A percentile compares a stretch with the other conserved stretches of the same genome.
phyloP scores from a whole-genome alignment of 2,113 vertebrate genomes.

The Muntiacus reevesi region DNA sequence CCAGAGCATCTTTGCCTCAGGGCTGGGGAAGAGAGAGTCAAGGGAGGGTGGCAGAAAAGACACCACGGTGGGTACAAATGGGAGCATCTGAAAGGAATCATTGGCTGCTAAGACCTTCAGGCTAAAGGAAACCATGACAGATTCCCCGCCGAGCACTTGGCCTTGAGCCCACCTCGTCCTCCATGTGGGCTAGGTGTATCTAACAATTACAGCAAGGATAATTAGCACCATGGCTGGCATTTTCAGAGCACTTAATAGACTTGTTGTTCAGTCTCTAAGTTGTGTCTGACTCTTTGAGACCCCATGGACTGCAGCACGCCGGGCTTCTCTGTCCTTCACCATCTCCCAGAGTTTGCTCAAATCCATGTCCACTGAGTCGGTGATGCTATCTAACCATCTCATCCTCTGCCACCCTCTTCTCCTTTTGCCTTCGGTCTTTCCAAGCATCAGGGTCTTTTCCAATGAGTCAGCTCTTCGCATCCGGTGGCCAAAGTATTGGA shows the following conservation, averaged over 20 bases:
- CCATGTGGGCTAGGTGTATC: accelerated
- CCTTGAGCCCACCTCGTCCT: not conserved
- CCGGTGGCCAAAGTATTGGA: not conserved
- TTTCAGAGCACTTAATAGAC: not conserved
- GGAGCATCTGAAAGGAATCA: not conserved
- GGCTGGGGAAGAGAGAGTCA: not conserved
- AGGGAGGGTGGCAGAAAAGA: too few species aligned
- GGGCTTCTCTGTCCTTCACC: not conserved
- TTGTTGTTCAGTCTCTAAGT: not conserved
- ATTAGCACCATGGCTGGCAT: accelerated
- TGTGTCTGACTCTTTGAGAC: not conserved
- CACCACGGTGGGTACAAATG: accelerated
- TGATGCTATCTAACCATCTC: not conserved
- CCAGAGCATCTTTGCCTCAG: not conserved
- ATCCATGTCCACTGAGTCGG: not conserved
- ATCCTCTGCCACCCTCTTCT: not conserved
- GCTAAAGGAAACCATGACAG: not conserved
- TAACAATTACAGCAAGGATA: accelerated
- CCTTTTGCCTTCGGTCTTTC: not conserved
- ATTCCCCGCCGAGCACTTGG: not conserved
- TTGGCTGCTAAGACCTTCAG: accelerated
- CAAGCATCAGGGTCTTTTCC: not conserved
- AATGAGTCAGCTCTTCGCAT: accelerated
- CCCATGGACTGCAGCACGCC: not conserved
- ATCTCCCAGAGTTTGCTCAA: not conserved